Base-by-base conservation (phyloP, 2,888 invertebrate species). In the Nesidiocoris tenuis region DNA sequence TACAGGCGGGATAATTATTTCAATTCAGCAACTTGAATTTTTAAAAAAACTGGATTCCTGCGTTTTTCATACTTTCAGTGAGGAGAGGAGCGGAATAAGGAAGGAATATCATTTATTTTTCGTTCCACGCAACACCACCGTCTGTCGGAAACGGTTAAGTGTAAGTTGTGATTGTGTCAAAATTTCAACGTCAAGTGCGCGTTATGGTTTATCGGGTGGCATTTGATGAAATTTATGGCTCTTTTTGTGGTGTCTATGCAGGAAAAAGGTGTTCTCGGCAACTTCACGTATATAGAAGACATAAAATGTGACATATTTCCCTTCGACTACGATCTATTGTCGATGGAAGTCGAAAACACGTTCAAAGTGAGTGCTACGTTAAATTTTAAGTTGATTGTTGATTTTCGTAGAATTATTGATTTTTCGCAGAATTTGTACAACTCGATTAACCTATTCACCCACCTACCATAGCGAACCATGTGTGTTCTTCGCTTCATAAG, bases 321-420 rank as follows among this genome's bases (percentile, higher is more conserved):
- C 0, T 89, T 97, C 81, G 97, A 98, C 81, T 91, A 90, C 81
- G 98, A 98, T 85, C 87, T 98, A 9, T 88, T 98, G 81, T 96
- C 97, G 0, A 91, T 98, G 90, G 97, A 98, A 84, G 86, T 94
- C 79, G 90, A 90, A 25, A 87, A 89, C 81, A 90, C 92, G 19
- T 95, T 90, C 81, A 83, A 89, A 89, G 92, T 91, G 83, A 84
- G 81, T 79, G 19, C 61, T 63, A 39, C 12, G 39, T 39, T n/a
- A n/a, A n/a, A n/a, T n/a, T n/a, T n/a, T n/a, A n/a, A n/a, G n/a
- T n/a, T n/a, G n/a, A n/a, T n/a, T n/a, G n/a, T n/a, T n/a, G n/a
- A n/a, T n/a, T n/a, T n/a, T n/a, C n/a, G n/a, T n/a, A n/a, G n/a
- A n/a, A n/a, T n/a, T n/a, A n/a, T n/a, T n/a, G n/a, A n/a, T n/a